A percentile compares a stretch with the other conserved stretches of the same genome.
Conservation (phyloP, 2,113 vertebrate species). For the Macrotis lagotis region DNA sequence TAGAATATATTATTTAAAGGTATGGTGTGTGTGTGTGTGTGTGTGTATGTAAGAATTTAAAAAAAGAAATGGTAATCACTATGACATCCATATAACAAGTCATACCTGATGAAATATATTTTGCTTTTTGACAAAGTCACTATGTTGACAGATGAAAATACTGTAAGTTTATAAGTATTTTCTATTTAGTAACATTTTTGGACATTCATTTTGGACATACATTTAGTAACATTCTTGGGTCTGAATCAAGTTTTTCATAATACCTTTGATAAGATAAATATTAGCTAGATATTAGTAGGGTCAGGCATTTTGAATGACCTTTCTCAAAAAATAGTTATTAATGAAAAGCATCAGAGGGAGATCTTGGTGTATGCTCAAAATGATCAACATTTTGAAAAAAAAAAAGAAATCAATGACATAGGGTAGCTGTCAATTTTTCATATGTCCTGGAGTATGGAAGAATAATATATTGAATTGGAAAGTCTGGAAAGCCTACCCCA, state of each 20-base stretch:
- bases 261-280: background rate
- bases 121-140: background rate
- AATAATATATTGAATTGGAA: background rate
- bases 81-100: background rate
- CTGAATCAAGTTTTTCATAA: background rate
- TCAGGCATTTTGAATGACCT: background rate
- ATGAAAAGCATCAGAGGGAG: background rate
- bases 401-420: background rate
- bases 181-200: too few relatives aligned
- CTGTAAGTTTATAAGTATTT: background rate
- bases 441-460: background rate
- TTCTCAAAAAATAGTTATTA: background rate
- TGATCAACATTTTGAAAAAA: background rate
- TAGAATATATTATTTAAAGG: background rate
- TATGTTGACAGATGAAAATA: background rate
- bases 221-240: too few relatives aligned
- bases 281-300: background rate
- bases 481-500: background rate
- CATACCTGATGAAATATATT: background rate
- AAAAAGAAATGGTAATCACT: background rate
- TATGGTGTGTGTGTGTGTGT: too few relatives aligned
- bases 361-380: background rate
- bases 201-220: too few relatives aligned
- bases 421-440: background rate
- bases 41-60: too few relatives aligned